Conservation (phyloP, 2,113 vertebrate species). For the Himantopus leucocephalus region DNA sequence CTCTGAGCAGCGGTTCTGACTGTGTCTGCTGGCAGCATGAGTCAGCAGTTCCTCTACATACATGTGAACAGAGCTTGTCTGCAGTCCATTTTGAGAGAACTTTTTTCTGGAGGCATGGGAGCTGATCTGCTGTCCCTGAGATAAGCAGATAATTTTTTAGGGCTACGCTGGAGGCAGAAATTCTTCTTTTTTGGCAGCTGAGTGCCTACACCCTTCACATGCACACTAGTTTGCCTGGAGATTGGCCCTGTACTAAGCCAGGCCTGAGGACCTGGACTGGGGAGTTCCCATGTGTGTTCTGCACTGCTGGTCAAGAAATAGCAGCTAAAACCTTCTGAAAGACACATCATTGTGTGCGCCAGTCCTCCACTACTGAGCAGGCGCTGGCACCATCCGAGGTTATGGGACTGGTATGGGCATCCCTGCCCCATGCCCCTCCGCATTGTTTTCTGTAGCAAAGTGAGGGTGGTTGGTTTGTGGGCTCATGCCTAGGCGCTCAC, state of each 20-base stretch:
- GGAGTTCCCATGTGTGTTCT: fast-evolving
- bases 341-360: fast-evolving
- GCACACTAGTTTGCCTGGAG: background rate
- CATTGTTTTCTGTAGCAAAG: background rate
- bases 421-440: fast-evolving
- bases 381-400: background rate
- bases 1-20: background rate
- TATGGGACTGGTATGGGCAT: background rate
- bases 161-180: background rate
- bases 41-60: background rate
- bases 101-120: background rate
- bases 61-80: background rate
- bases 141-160: background rate
- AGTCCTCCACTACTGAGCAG: background rate
- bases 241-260: background rate
- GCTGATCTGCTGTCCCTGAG: background rate
- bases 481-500: background rate
- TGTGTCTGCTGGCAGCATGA: background rate
- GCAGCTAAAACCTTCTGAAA: background rate
- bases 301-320: background rate
- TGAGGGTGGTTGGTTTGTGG: background rate
- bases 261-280: background rate
- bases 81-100: background rate
- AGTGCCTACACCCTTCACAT: background rate
- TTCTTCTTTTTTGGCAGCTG: background rate